phyloP scores from a whole-genome alignment of 2,888 invertebrate genomes.

The Alviniconcha strummeri region DNA sequence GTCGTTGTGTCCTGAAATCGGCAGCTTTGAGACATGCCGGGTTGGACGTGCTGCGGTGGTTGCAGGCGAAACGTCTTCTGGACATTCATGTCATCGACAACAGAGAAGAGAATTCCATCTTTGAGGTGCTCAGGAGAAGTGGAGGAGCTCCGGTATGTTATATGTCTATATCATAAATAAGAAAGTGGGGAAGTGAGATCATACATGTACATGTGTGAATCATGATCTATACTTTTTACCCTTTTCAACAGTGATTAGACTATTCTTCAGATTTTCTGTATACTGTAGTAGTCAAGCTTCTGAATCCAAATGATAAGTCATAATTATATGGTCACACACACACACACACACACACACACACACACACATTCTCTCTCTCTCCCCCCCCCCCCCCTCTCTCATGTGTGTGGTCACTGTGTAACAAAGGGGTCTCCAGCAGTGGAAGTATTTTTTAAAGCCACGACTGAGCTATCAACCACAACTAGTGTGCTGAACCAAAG shows the following conservation, averaged over 20 bases:
- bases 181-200: too few relatives aligned
- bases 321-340: too few relatives aligned
- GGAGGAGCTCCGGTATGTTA: conserved; percentile 23
- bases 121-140: conserved; percentile 29
- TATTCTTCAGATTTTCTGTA: too few relatives aligned
- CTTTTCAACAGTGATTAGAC: too few relatives aligned
- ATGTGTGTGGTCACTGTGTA: not conserved
- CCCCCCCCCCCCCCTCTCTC: not conserved
- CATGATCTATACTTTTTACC: too few relatives aligned
- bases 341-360: not conserved
- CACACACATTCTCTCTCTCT: not conserved
- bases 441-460: not conserved
- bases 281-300: too few relatives aligned
- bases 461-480: too few relatives aligned
- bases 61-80: conserved; percentile 20
- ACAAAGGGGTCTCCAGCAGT: not conserved
- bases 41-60: conserved; percentile 32
- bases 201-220: too few relatives aligned
- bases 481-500: too few relatives aligned
- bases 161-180: too few relatives aligned
- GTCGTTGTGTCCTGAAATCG: conserved; percentile 29
- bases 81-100: conserved; percentile 33
- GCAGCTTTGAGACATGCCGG: conserved; percentile 32
- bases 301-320: too few relatives aligned
- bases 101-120: conserved; percentile 33